phyloP scores from a whole-genome alignment of 2,888 invertebrate species.

The Pimpla rufipes region DNA sequence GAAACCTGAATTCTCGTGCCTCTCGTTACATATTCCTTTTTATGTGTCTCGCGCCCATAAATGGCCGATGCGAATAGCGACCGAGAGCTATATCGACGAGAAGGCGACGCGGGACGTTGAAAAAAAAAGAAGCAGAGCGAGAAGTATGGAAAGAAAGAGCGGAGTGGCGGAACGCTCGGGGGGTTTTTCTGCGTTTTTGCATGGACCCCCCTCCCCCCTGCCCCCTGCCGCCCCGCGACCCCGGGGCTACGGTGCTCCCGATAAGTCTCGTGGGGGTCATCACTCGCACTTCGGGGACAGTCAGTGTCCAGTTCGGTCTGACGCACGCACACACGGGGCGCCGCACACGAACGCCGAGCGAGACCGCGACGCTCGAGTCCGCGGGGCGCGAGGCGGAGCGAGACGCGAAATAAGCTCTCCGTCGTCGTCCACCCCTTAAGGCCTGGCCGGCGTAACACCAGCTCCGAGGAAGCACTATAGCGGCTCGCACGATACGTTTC shows the following conservation, averaged over 20 bases:
- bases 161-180: constrained; percentile 54
- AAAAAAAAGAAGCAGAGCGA: constrained; percentile 48
- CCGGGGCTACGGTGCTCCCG: constrained; percentile 50
- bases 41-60: constrained; percentile 82
- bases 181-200: constrained; percentile 77
- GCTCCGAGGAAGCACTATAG: constrained; percentile 37
- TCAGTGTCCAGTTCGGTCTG: constrained; percentile 77
- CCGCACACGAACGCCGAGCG: constrained; percentile 35
- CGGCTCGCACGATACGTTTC: constrained; percentile 75
- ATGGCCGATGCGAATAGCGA: constrained; percentile 76
- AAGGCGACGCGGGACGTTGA: constrained; percentile 30
- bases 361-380: constrained; percentile 53
- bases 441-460: constrained; percentile 42
- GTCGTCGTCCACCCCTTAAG: constrained; percentile 39
- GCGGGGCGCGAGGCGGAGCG: constrained; percentile 11
- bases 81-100: constrained; percentile 53
- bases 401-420: constrained; percentile 22
- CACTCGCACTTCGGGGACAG: constrained; percentile 84
- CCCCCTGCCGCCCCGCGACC: background rate
- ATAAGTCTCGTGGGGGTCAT: constrained; percentile 83
- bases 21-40: constrained; percentile 85
- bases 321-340: constrained; percentile 50
- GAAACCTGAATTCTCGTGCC: constrained; percentile 82
- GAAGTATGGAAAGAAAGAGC: constrained; percentile 66
- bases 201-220: constrained; percentile 70